phyloP scores from a whole-genome alignment of 1,140 invertebrate species.

The Brachionus rotundiformis region DNA sequence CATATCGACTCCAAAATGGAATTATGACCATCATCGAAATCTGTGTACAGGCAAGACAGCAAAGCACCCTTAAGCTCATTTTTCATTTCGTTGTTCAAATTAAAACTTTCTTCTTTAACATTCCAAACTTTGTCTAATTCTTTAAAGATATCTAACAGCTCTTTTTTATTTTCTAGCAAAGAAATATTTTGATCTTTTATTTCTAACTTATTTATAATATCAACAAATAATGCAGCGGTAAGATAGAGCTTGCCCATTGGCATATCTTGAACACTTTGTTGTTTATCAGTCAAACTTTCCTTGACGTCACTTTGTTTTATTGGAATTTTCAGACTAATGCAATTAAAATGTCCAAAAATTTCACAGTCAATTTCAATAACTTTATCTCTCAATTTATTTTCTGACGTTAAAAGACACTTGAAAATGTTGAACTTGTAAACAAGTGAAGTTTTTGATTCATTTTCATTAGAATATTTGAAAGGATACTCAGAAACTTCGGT shows the following conservation, averaged over 20 bases:
- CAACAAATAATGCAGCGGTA: not conserved
- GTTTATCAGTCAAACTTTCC: not conserved
- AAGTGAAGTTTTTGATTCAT: not conserved
- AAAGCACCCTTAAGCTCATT: slow-evolving; percentile 11
- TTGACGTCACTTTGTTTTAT: not conserved
- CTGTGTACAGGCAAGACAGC: not conserved
- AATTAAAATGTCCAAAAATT: slow-evolving; percentile 25
- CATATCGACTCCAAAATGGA: not conserved
- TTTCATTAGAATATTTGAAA: not conserved
- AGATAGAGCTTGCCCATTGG: slow-evolving; percentile 27
- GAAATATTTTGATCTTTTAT: not conserved
- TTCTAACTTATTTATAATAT: not conserved
- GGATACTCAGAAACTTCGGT: not conserved
- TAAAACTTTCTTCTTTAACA: not conserved
- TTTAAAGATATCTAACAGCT: not conserved
- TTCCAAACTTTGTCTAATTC: not conserved
- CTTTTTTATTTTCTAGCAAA: not conserved
- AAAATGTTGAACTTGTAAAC: slow-evolving; percentile 14
- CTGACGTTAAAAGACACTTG: not conserved
- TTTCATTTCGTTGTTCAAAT: slow-evolving; percentile 7
- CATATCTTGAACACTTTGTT: not conserved
- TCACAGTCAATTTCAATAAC: not conserved
- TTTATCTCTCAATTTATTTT: not conserved
- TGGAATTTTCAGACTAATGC: not conserved
- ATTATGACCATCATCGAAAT: not conserved